Percentiles rank a stretch among this genome's conserved stretches.
Evolutionary conservation across 92 coral and sea anemone species (phyloP).

Genomic region (Isaurus tuberculatus): DNA sequence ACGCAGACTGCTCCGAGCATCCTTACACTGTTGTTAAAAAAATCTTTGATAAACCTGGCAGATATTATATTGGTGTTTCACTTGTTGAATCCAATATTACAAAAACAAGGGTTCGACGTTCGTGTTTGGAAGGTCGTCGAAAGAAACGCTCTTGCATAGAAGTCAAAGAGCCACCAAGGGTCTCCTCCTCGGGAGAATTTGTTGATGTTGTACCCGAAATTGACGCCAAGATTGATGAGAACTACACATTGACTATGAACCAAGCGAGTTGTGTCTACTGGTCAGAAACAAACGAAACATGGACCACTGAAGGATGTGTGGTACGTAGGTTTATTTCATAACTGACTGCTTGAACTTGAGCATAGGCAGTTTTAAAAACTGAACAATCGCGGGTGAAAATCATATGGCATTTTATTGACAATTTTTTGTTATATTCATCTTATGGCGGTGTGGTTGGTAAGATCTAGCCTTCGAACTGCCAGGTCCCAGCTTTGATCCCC

Average conservation of each 20-base stretch:
- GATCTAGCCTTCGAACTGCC: no score
- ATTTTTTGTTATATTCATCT: no score
- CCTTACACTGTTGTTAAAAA: conserved; percentile 8
- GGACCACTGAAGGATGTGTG: conserved; percentile 58
- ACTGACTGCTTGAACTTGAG: no score
- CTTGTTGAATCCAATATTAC: neutral
- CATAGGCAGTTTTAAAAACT: no score
- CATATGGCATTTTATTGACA: no score
- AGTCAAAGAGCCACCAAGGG: conserved; percentile 46
- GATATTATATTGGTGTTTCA: conserved; percentile 34
- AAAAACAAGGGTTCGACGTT: conserved; percentile 38
- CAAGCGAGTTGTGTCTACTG: conserved; percentile 57
- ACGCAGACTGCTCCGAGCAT: neutral
- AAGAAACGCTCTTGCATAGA: conserved; percentile 51
- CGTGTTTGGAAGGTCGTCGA: conserved; percentile 44
- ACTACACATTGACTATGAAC: conserved; percentile 39
- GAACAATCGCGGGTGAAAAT: no score
- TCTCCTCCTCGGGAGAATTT: conserved; percentile 20
- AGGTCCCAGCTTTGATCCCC: no score
- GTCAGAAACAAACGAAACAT: conserved; percentile 23
- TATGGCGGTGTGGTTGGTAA: no score
- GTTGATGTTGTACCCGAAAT: conserved; percentile 31
- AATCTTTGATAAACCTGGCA: conserved; percentile 44
- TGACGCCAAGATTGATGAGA: conserved; percentile 22
- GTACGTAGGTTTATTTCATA: conserved; percentile 4